Base-by-base conservation (phyloP, 2,888 invertebrate species). In the Nezara viridula region DNA sequence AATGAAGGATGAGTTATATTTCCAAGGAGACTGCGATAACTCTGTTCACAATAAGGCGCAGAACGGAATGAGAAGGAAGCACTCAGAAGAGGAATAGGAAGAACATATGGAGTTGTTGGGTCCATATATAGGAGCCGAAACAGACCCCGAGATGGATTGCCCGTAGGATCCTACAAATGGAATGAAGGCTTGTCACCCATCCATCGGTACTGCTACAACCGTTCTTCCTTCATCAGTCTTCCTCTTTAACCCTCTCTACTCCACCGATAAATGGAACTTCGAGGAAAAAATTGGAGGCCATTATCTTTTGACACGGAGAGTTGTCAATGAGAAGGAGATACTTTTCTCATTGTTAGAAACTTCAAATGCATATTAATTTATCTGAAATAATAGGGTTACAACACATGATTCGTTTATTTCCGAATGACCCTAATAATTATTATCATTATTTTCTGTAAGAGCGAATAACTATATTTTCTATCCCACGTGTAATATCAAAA, bases 151-250 rank as follows among this genome's bases (percentile, higher is more conserved):
- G 81, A 81, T 81, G 81, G 81, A 81, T 81, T 81, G 44, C 81
- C 44, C 16, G 44, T 14, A 81, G 81, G 44, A 24, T 81, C 21
- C 44, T 81, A 81, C 81, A 81, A 81, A 81, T 81, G 81, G 81
- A 81, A 81, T 81, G 81, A 81, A 81, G 44, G n/a, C 81, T 81
- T 81, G 81, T 81, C 81, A 81, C 81, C 81, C 40, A 81, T 81
- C 81, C 44, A 47, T 81, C 81, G 44, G 6, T 21, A n/a, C 14
- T 44, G n/a, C 44, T 81, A 40, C 81, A 44, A 81, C 81, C n/a
- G n/a, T 44, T 81, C 81, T 21, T 81, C 81, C 81, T 81, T 47
- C 81, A 81, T 81, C 81, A 24, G n/a, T 81, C 81, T 81, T 81
- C 44, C 77, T 77, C 77, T 40, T 77, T 40, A 47, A 81, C 24